Percentiles rank a stretch among this genome's conserved stretches.
Evolutionary conservation across 2,888 invertebrate genomes (phyloP).

Genomic region (Phragmatobia fuliginosa): DNA sequence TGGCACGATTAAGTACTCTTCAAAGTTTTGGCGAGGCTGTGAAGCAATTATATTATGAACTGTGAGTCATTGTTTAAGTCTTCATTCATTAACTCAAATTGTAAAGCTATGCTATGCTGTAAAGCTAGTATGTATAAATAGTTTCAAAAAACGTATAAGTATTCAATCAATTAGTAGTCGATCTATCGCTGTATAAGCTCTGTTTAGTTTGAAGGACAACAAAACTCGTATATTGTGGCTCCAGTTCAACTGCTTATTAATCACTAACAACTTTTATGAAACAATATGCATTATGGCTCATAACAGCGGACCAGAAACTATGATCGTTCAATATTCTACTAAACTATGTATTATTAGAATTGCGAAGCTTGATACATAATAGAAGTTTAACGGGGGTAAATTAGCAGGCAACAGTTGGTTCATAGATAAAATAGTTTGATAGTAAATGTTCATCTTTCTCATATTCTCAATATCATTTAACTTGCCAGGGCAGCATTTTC

Average conservation of each 20-base stretch:
- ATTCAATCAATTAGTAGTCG: too few relatives aligned
- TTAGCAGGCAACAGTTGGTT: neutral
- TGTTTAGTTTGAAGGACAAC: too few relatives aligned
- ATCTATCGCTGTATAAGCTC: too few relatives aligned
- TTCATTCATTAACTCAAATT: neutral
- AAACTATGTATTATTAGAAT: neutral
- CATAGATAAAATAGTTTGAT: neutral
- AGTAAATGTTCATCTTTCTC: neutral
- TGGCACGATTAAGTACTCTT: neutral
- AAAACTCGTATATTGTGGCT: neutral
- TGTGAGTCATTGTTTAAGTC: neutral
- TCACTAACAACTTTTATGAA: neutral
- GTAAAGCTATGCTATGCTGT: neutral
- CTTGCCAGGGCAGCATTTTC: too few relatives aligned
- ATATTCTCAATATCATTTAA: too few relatives aligned
- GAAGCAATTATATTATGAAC: neutral
- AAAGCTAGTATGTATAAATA: too few relatives aligned
- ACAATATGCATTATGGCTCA: neutral
- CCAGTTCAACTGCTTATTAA: neutral
- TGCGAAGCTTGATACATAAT: neutral
- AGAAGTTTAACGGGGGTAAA: neutral
- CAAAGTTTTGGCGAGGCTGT: neutral
- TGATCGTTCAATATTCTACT: neutral
- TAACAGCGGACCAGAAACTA: neutral
- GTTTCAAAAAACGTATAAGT: too few relatives aligned